Evolutionary conservation across 2,888 invertebrate species (phyloP).

Genomic region (Prionchulus punctatus): DNA sequence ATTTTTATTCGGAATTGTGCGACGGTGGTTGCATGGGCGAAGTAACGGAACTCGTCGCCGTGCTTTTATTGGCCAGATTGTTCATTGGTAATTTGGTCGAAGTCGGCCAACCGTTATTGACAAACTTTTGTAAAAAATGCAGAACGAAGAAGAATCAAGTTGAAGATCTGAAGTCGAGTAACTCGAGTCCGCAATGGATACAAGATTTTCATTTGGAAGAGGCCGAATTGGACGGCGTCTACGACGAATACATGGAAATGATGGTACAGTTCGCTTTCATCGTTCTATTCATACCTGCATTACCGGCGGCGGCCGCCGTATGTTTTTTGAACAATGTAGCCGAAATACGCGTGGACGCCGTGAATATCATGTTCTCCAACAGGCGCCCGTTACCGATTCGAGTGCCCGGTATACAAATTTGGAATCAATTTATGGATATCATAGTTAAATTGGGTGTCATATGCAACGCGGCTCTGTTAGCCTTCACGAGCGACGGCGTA

Average conservation of each 20-base stretch:
- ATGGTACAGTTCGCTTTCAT: conserved; percentile 4
- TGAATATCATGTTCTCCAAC: conserved; percentile 24
- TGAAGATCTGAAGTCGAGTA: neutral
- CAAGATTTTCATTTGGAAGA: neutral
- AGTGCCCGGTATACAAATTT: conserved; percentile 3
- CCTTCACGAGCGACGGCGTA: neutral
- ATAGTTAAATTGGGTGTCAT: neutral
- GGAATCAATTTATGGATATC: conserved; percentile 4
- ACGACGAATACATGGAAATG: conserved; percentile 3
- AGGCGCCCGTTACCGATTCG: conserved; percentile 2
- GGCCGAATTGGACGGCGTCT: neutral
- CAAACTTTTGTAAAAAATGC: no score
- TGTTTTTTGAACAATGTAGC: conserved; percentile 3
- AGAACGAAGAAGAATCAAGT: no score
- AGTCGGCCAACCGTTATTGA: neutral
- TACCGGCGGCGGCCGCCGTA: neutral
- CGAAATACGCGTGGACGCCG: conserved; percentile 5
- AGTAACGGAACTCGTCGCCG: neutral
- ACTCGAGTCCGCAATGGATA: neutral
- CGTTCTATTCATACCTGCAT: neutral
- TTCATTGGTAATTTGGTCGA: neutral
- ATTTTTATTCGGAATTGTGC: neutral
- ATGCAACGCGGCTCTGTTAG: neutral
- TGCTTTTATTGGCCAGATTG: neutral
- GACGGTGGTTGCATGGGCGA: neutral